These are phyloP conservation scores for Platerodrilus igneus DNA, from an alignment of 2,888 invertebrate genomes.

Conservation along the genomic window DNA sequence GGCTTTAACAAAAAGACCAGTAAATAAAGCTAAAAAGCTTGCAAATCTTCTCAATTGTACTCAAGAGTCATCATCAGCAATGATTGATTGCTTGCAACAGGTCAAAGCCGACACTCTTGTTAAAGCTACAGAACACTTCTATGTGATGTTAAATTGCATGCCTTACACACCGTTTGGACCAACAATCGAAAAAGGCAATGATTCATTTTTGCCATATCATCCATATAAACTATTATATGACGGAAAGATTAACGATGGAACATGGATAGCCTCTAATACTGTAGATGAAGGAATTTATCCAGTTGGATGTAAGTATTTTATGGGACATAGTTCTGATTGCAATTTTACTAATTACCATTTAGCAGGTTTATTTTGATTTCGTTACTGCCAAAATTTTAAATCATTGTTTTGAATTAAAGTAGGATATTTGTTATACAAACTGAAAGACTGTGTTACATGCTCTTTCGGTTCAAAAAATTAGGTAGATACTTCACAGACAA, in stretches of 20 bases:
- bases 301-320: constrained; percentile 58
- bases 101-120: constrained; percentile 58
- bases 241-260: constrained; percentile 60
- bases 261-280: constrained; percentile 64
- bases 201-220: constrained; percentile 62
- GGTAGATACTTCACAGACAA: too few species aligned
- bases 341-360: too few species aligned
- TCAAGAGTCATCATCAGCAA: constrained; percentile 48
- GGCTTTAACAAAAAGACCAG: constrained; percentile 53
- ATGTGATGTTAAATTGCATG: constrained; percentile 52
- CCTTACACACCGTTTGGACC: constrained; percentile 39
- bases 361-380: too few species aligned
- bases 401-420: too few species aligned
- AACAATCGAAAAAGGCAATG: constrained; percentile 42
- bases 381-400: too few species aligned
- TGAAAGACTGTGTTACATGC: too few species aligned
- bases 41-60: constrained; percentile 61
- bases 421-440: too few species aligned
- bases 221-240: constrained; percentile 58
- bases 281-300: constrained; percentile 70
- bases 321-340: too few species aligned
- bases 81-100: constrained; percentile 62
- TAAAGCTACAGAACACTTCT: constrained; percentile 52
- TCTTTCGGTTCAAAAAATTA: too few species aligned
- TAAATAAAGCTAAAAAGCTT: constrained; percentile 57